Evolutionary conservation across 1,140 invertebrate species (phyloP).

Genomic region (Microvelia longipes): DNA sequence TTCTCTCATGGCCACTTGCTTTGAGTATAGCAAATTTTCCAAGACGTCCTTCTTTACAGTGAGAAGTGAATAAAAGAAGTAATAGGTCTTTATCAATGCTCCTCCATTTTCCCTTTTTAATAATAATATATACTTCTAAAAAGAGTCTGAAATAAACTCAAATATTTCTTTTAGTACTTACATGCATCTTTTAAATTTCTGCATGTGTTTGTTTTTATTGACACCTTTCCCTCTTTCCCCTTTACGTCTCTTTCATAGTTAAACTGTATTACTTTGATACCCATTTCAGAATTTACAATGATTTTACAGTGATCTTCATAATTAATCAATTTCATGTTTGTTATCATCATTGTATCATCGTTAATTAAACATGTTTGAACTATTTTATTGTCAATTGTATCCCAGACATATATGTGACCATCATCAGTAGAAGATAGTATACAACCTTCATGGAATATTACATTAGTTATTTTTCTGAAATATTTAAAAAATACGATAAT

Average conservation of each 20-base stretch:
- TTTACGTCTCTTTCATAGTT: neutral
- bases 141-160: too few relatives aligned
- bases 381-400: neutral
- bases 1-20: too few relatives aligned
- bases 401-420: neutral
- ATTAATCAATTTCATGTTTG: conserved; percentile 1
- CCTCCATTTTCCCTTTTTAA: too few relatives aligned
- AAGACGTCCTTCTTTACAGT: too few relatives aligned
- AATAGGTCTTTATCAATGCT: too few relatives aligned
- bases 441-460: neutral
- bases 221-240: neutral
- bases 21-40: too few relatives aligned
- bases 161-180: too few relatives aligned
- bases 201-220: too few relatives aligned
- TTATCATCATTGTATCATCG: neutral
- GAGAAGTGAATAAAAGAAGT: too few relatives aligned
- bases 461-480: neutral
- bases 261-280: neutral
- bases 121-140: too few relatives aligned
- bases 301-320: neutral
- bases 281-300: neutral
- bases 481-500: too few relatives aligned
- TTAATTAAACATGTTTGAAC: neutral
- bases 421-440: neutral
- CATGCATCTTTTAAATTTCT: neutral